These are phyloP conservation scores for Upupa epops DNA, from an alignment of 2,113 vertebrate species.

Conservation along the genomic window DNA sequence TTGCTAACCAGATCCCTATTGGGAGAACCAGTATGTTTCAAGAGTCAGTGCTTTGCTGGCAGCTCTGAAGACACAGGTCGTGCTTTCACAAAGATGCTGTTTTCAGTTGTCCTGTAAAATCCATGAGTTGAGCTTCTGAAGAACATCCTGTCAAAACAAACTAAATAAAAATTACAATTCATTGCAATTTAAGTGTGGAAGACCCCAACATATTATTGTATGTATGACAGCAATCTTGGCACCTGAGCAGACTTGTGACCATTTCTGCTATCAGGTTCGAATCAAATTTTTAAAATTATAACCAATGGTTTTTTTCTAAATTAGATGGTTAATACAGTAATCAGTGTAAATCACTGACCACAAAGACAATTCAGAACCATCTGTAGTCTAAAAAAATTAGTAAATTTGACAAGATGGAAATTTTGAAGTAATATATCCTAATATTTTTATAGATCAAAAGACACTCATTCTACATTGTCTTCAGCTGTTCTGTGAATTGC, in stretches of 20 bases:
- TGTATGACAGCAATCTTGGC: background rate
- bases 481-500: background rate
- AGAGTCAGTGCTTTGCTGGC: background rate
- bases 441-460: background rate
- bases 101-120: background rate
- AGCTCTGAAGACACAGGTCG: background rate
- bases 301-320: background rate
- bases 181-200: background rate
- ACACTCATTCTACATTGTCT: background rate
- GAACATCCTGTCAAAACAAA: background rate
- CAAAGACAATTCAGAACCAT: background rate
- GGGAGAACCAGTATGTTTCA: background rate
- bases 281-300: background rate
- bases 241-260: background rate
- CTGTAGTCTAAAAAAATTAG: background rate
- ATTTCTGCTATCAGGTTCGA: background rate
- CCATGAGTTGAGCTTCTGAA: background rate
- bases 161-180: background rate
- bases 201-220: background rate
- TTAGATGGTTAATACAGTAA: background rate
- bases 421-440: background rate
- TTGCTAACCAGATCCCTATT: background rate
- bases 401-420: background rate
- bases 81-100: background rate
- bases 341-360: background rate